Evolutionary conservation across 2,797 vertebrate genomes (phyloP), one percentile per base, ranked within the genome.

Genomic region (Calcarius lapponicus): DNA sequence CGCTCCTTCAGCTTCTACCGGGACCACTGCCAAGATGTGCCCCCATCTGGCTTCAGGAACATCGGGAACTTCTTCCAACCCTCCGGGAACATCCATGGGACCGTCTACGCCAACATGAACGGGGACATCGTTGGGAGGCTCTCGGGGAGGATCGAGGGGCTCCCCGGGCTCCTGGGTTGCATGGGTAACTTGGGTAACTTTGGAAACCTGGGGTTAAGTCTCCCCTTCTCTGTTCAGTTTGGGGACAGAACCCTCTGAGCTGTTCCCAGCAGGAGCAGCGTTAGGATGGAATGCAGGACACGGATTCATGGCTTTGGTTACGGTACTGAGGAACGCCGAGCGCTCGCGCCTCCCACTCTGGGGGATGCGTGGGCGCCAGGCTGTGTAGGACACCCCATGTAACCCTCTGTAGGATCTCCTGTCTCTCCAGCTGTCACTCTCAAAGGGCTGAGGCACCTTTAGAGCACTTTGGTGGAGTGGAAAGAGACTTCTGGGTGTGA

Each of bases 121-220:
- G 51, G 42, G 5, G 76, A 26, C 0, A 0, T 57, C 0, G 4
- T 13, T 5, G 62, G n/a, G 42, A 56, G 2, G 51, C 1, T 56
- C 21, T 1, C 11, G 0, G 51, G 65, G 47, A 34, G 2, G 56
- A 21, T 43, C 0, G 26, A 51, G 0, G 34, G 42, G 51, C 3
- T 67, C 18, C 1, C 21, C 0, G 10, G 5, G 28, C 0, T 29
- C 24, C 24, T 48, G 53, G 42, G 51, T 3, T 21, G 5, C 0
- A 0, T 25, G 11, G 17, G 51, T 3, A 47, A 7, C 17, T 2
- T 45, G 0, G 61, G 40, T 2, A 17, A 5, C 34, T 3, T n/a
- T 0, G 42, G 53, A 1, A 47, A n/a, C 11, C 0, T 5, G 1
- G 42, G 42, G 0, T 1, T 16, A 1, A 40, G 6, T 0, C 0